Evolutionary conservation across 2,888 invertebrate species (phyloP), one percentile per base, ranked within the genome.

Genomic region (Agriotes lineatus): DNA sequence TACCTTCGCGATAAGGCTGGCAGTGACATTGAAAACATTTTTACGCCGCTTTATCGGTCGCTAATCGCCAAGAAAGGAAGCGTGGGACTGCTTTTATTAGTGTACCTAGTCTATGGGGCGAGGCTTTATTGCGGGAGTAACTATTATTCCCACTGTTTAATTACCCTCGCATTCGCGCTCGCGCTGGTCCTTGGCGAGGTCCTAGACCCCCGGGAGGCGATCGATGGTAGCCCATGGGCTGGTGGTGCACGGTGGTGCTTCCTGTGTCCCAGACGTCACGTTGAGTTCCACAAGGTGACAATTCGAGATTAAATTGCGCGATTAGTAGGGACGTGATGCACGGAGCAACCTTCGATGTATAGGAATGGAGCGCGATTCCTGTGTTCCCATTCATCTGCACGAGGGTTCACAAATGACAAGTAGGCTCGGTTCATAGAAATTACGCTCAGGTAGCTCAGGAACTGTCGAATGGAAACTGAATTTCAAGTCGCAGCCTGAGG

Each of bases 1-100:
- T 67, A 65, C 50, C 68, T 65, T 19, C 59, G 37, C 66, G 74
- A 75, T 75, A 73, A 73, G 52, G 68, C 61, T 69, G 73, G 71
- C 74, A 68, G 69, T 75, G 74, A 72, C 74, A 75, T 72, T 75
- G 73, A 63, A 56, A 71, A 44, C 70, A 61, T 70, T 69, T 74
- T 72, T 69, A 63, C 64, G 65, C 42, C 45, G 20, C 50, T 67
- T 71, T 73, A 74, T 71, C 67, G 62, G 61, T 65, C 59, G 70
- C 64, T 67, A 60, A 44, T 57, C 66, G 70, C 66, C 22, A 39
- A 63, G 71, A 70, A 69, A 72, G 64, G 74, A 71, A 68, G 62
- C 44, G 59, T 59, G 30, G 25, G 59, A 45, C n/a, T 59, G 44
- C 45, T 48, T 44, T 33, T 44, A 59, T 59, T 59, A 18, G 45